These are phyloP conservation scores for Betta splendens DNA, from an alignment of 2,797 vertebrate genomes.

Conservation along the genomic window DNA sequence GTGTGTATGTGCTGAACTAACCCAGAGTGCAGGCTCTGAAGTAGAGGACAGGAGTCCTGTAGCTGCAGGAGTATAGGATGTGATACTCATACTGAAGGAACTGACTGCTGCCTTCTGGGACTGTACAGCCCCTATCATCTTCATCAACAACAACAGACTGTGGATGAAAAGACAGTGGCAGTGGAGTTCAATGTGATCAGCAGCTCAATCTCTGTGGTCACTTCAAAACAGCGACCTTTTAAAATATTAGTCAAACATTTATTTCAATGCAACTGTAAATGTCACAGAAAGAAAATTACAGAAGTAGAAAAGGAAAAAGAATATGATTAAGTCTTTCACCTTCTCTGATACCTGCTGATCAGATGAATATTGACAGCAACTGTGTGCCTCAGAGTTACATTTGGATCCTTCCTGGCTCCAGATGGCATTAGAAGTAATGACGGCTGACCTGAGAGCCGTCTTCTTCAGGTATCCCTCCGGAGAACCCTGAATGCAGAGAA, in stretches of 20 bases:
- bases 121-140: background rate
- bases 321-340: constrained; percentile 15
- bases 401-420: background rate
- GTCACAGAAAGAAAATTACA: no score
- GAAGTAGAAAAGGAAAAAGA: no score
- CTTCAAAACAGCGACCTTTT: background rate
- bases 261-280: background rate
- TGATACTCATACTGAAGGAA: constrained; percentile 87
- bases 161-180: background rate
- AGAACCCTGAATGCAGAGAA: constrained; percentile 48
- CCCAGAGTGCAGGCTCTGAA: constrained; percentile 90
- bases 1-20: constrained; percentile 60
- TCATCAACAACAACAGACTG: constrained; percentile 31
- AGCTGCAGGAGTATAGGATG: constrained; percentile 90
- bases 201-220: background rate
- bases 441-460: constrained; percentile 48
- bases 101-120: constrained; percentile 11
- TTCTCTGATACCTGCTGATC: constrained; percentile 3
- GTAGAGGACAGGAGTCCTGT: constrained; percentile 90
- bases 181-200: no score
- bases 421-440: background rate
- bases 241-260: background rate
- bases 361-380: background rate
- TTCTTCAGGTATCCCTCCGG: constrained; percentile 74
- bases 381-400: background rate